Base-by-base conservation (phyloP, 2,888 invertebrate genomes). In the Lepidochrysops patricia region DNA sequence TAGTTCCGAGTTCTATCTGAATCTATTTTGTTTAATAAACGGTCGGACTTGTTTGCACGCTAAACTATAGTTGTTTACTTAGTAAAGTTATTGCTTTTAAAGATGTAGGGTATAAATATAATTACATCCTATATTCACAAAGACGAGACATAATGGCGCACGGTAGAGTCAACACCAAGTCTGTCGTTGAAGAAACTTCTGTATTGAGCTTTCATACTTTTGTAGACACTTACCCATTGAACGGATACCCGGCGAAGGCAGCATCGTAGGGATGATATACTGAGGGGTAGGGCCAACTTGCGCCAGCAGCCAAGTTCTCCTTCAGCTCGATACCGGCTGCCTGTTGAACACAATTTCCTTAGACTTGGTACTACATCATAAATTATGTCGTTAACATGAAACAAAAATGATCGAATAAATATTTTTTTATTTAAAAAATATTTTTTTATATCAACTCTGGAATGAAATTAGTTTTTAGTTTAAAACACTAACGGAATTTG, bases 241-340 rank as follows among this genome's bases (percentile, higher is more conserved):
- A 98, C 67, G 97, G 96, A 90, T 98, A 97, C 72, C 96, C 96
- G 64, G 96, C 96, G 80, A 97, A 96, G 62, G 96, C 95, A 63
- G 96, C 95, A 76, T 98, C 97, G 86, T 97, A 97, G 58, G 97
- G 97, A 85, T 97, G 97, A 86, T 97, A 97, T 67, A 97, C 95
- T 49, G 96, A 94, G 61, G 96, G 95, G 84, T 97, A 97, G 68
- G 96, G 96, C 97, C 97, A 97, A 62, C 94, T 93, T 62, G 96
- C 95, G 67, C 94, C 94, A 34, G 94, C 93, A 57, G 95, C 95
- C 67, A 97, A 88, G 80, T 96, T 96, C 84, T 97, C 97, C 85
- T 97, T 97, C 73, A 97, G 90, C 80, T 97, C 97, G 71, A 97
- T 91, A 58, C 96, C 95, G 57, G 93, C 93, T 73, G 95, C 95